Evolutionary conservation across 2,113 vertebrate genomes (phyloP), one percentile per base, ranked within the genome.

Genomic region (Odontesthes bonariensis): DNA sequence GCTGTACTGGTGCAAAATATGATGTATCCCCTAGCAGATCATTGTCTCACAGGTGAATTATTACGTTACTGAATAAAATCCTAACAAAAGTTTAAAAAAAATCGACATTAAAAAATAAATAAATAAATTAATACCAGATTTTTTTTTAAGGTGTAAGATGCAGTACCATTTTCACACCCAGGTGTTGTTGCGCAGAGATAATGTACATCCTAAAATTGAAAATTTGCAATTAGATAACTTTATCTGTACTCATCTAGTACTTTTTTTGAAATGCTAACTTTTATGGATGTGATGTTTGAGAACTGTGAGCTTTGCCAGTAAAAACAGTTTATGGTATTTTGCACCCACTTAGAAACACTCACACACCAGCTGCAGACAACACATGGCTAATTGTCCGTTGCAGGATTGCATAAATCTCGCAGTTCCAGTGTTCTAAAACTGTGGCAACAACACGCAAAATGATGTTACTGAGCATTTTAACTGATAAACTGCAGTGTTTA

Each of bases 271-370:
- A 8, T 35, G 4, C 35, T 35, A 10, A 38, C 35, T 8, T 38
- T 38, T 10, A 38, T 38, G 27, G 46, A 71, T 71, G 12, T 46
- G 8, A 61, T 78, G 58, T 73, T 54, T 51, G 19, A 86, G 63
- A 76, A 31, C 53, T 27, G 22, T 66, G 31, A 60, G 64, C 54
- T 56, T 74, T 70, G 77, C 81, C 81, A 87, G n/a, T 3, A 59
- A 76, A 83, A 83, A 66, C 69, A 46, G 49, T 82, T 77, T 52
- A 54, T 42, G 33, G 12, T 58, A 57, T 72, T 83, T 84, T 32
- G 5, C 72, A 55, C 79, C 73, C 76, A 75, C 83, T 73, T 79
- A 77, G 51, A 67, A 58, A 46, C 73, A 71, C 10, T 7, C 49
- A 57, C 62, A 51, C 65, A 74, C 64, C 69, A 14, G 47, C 57